Percentiles rank a stretch among this genome's conserved stretches.
Evolutionary conservation across 2,797 vertebrate species (phyloP).

Genomic region (Gobio occitaniae): DNA sequence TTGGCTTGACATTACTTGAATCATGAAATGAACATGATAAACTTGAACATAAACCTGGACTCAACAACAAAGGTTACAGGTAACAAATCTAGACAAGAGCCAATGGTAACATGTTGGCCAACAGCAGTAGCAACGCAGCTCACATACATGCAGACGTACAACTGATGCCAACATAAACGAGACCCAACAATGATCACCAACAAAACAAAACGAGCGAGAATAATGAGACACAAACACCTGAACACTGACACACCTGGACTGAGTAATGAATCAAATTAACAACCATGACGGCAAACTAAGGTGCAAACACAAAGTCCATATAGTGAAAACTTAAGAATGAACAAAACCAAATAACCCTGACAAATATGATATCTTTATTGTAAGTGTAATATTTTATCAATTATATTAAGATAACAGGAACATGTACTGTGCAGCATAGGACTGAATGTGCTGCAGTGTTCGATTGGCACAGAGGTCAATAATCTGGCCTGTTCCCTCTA

Average conservation of each 20-base stretch:
- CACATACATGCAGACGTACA: neutral
- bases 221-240: neutral
- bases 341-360: no score
- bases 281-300: no score
- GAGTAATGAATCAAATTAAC: neutral
- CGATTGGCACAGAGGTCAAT: neutral
- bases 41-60: no score
- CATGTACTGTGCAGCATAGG: neutral
- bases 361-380: neutral
- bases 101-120: no score
- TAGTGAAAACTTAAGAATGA: no score
- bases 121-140: neutral
- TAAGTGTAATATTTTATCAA: neutral
- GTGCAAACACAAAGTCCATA: neutral
- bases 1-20: no score
- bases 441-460: neutral
- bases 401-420: neutral
- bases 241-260: neutral
- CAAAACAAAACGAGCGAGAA: neutral
- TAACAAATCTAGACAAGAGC: no score
- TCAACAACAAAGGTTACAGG: no score
- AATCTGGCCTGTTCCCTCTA: slow-evolving; percentile 6
- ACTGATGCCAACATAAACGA: neutral
- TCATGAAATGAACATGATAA: no score
- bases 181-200: neutral